Percentiles rank a stretch among this genome's conserved stretches.
Evolutionary conservation across 2,113 vertebrate genomes (phyloP).

Genomic region (Cyprinodon brontotheroides): DNA sequence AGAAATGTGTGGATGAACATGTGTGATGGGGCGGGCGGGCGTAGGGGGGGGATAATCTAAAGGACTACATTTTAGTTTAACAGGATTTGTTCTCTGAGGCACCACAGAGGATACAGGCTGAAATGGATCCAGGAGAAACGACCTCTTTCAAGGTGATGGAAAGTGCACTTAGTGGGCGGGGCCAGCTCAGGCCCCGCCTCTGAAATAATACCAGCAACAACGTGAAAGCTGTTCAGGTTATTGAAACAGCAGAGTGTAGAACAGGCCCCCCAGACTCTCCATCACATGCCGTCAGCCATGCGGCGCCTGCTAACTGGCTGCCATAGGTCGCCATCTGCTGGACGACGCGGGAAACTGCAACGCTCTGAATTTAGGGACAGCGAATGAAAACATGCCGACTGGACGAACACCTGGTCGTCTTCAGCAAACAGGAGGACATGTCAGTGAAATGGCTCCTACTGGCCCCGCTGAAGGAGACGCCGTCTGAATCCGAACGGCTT

Average conservation of each 20-base stretch:
- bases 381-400: background rate
- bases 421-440: background rate
- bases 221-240: background rate
- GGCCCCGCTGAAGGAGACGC: conserved; percentile 14
- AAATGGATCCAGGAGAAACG: conserved; percentile 62
- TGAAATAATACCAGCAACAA: conserved; percentile 27
- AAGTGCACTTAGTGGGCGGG: conserved; percentile 77
- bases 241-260: background rate
- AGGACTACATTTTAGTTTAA: background rate
- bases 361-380: background rate
- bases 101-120: conserved; percentile 50
- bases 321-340: conserved; percentile 5
- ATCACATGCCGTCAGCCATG: too few species aligned
- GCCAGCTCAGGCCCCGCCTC: conserved; percentile 39
- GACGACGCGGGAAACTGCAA: conserved; percentile 3
- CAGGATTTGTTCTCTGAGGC: conserved; percentile 18
- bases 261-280: background rate
- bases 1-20: conserved; percentile 50
- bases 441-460: conserved; percentile 25
- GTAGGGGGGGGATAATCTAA: conserved; percentile 7
- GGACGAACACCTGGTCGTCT: too few species aligned
- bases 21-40: background rate
- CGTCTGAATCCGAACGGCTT: conserved; percentile 24
- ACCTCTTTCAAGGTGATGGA: conserved; percentile 61
- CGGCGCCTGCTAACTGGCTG: conserved; percentile 4